Base-by-base conservation (phyloP, 2,113 vertebrate genomes). In the Pedionomus torquatus region DNA sequence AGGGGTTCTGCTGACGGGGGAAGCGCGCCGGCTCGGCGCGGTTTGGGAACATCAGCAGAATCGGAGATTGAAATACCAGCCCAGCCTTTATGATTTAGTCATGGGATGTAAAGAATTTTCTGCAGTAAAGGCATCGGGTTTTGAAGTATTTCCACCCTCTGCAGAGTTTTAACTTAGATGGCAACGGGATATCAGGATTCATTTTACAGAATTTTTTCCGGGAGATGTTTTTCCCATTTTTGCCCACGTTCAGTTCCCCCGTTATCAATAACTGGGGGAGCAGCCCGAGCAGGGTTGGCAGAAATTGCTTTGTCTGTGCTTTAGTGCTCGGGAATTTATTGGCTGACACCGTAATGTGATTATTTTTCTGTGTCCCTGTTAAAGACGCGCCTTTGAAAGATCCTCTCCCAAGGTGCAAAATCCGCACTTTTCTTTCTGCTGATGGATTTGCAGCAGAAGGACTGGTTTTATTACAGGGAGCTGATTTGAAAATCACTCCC, bases 11-110 rank as follows among this genome's bases (percentile, higher is more conserved):
- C 98, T 97, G 96, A 94, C 94, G 15, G 83, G 76, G 1, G 39
- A 66, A 21, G 65, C 44, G 1, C 46, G 1, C 17, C 5, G 51
- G 91, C 39, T 4, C 10, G 2, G 78, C 39, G 69, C 12, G 0
- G 55, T 76, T 82, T 93, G 96, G 60, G 92, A 49, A 9, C 90
- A 90, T 97, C 97, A 97, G 98, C 97, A 98, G 90, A 97, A 96
- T 83, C 30, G 0, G 26, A 94, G 97, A 80, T 90, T 49, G 96
- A 93, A 95, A 12, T 61, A 70, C 81, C 69, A 39, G 88, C 2
- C 13, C 24, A 8, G 70, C 17, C 4, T 19, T 83, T 46, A 43
- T 63, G 90, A 64, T 95, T 97, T 87, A 90, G 96, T 96, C 97
- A 88, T 48, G 97, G 97, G 84, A 97, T 63, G 94, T 92, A 82